These are phyloP conservation scores for Oxyteleia sp. DNA, from an alignment of 2,888 invertebrate species.

Conservation along the genomic window DNA sequence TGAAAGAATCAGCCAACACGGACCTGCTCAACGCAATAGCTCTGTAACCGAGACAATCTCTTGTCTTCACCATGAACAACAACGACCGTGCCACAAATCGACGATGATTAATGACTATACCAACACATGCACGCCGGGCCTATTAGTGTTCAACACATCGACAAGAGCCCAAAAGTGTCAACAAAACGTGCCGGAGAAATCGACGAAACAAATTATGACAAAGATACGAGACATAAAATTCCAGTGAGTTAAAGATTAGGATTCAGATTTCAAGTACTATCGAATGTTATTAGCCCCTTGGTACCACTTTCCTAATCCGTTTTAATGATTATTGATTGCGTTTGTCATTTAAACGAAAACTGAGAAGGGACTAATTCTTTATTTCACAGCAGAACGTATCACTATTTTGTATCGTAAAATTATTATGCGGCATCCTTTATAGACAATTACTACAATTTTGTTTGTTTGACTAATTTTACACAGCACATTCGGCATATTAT, in stretches of 20 bases:
- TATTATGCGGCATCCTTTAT: neutral
- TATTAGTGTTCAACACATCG: slow-evolving; percentile 40
- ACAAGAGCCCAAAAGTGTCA: slow-evolving; percentile 63
- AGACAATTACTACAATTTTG: neutral
- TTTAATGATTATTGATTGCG: neutral
- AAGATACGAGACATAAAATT: slow-evolving; percentile 59
- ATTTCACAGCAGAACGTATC: neutral
- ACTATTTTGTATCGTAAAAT: neutral
- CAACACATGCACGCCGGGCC: slow-evolving; percentile 41
- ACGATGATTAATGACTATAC: slow-evolving; percentile 69
- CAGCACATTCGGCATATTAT: too few species aligned
- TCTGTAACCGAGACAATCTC: too few species aligned
- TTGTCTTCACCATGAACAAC: too few species aligned
- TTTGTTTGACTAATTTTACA: neutral
- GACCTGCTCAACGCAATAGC: too few species aligned
- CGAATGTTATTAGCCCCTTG: slow-evolving; percentile 23
- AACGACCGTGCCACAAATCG: slow-evolving; percentile 60
- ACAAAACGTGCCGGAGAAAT: slow-evolving; percentile 63
- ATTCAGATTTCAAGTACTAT: slow-evolving; percentile 32
- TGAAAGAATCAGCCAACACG: too few species aligned
- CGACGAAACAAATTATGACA: slow-evolving; percentile 58
- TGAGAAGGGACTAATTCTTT: neutral
- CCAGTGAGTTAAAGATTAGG: slow-evolving; percentile 41
- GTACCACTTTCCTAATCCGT: slow-evolving; percentile 5
- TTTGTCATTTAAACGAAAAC: neutral